Percentiles rank a stretch among this genome's conserved stretches.
phyloP scores from a whole-genome alignment of 2,797 vertebrate genomes.

The Fistularia commersonii region DNA sequence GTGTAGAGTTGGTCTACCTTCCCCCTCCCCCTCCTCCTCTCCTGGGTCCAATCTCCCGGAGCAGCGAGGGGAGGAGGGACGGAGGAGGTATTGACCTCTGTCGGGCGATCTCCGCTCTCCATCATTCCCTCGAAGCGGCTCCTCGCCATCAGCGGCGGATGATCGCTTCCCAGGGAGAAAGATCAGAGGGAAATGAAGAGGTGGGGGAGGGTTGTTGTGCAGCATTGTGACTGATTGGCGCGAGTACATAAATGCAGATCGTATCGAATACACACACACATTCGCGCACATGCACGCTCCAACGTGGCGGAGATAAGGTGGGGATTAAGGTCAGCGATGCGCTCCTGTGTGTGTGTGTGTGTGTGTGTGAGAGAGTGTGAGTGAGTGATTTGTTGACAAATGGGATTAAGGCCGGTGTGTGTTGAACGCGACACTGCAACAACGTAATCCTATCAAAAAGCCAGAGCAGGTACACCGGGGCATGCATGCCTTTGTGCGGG shows the following conservation, averaged over 20 bases:
- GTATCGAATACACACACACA: constrained; percentile 17
- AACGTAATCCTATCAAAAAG: constrained; percentile 53
- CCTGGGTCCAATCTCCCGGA: constrained; percentile 38
- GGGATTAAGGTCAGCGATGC: constrained; percentile 64
- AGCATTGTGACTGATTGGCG: constrained; percentile 38
- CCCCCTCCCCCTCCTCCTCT: no score
- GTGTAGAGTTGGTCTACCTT: constrained; percentile 10
- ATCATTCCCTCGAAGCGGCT: constrained; percentile 48
- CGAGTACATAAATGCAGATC: constrained; percentile 29
- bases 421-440: constrained; percentile 37
- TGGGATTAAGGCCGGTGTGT: constrained; percentile 55
- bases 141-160: constrained; percentile 53
- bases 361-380: no score
- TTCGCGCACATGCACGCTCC: constrained; percentile 13
- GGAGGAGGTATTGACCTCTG: constrained; percentile 50
- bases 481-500: no score
- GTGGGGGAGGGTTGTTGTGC: constrained; percentile 25
- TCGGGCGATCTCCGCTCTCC: constrained; percentile 38
- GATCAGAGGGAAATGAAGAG: constrained; percentile 14
- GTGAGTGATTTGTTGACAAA: constrained; percentile 61
- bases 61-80: constrained; percentile 40
- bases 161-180: constrained; percentile 36
- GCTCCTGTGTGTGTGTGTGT: constrained; percentile 50
- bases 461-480: constrained; percentile 42
- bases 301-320: constrained; percentile 45